Evolutionary conservation across 1,140 invertebrate genomes (phyloP), one percentile per base, ranked within the genome.

Genomic region (Kradibia gibbosae): DNA sequence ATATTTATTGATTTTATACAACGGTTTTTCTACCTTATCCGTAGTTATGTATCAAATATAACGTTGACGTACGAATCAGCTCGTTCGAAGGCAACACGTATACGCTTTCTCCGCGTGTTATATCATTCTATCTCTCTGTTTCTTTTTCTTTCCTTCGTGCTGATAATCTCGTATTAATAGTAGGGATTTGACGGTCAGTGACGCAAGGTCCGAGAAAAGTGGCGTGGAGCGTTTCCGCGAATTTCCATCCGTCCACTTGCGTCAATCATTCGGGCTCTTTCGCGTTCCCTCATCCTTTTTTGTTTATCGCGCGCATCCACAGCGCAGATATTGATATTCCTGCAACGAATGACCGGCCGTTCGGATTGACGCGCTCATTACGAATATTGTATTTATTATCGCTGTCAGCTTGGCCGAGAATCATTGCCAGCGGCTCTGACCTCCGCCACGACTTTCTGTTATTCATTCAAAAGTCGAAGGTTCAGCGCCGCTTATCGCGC

Each of bases 201-300:
- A n/a, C 50, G 25, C 50, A 31, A 22, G 28, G 25, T 25, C 45
- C 28, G 65, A 55, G 78, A n/a, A 11, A 5, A 25, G 4, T 57
- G 13, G n/a, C n/a, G n/a, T n/a, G n/a, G n/a, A n/a, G 50, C 50
- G 50, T 53, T 28, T 8, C 13, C 4, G 2, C 36, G 50, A 17
- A 7, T 20, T 31, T 13, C 25, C 81, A 73, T 1, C n/a, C 72
- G 67, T 70, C 60, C 86, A 79, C 83, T 82, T 83, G 85, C 85
- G 88, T 88, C 88, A 89, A 89, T 89, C 88, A 88, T 73, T 87
- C 87, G 85, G 86, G 85, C 81, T 86, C 80, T 86, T 87, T 85
- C 81, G 83, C 78, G 76, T n/a, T n/a, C n/a, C n/a, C 5, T 53
- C 50, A 53, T 22, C 20, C 5, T 20, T 53, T 20, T 11, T 53